A percentile compares a stretch with the other conserved stretches of the same genome.
Evolutionary conservation across 2,113 vertebrate genomes (phyloP).

Genomic region (Collichthys lucidus): DNA sequence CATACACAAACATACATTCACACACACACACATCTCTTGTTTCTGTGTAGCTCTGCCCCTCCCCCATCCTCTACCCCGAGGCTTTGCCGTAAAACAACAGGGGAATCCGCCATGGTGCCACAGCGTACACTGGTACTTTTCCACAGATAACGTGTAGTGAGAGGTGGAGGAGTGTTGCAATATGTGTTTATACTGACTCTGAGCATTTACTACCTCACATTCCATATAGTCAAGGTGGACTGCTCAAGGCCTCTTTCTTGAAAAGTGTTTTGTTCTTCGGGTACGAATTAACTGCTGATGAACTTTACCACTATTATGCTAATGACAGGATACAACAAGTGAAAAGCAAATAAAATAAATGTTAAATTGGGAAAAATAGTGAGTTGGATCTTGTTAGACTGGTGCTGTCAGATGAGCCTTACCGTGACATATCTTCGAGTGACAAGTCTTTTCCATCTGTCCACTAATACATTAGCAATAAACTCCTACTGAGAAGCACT

Average conservation of each 20-base stretch:
- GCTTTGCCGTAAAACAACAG: conserved; percentile 78
- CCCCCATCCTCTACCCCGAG: conserved; percentile 29
- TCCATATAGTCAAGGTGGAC: conserved; percentile 26
- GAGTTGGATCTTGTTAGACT: neutral
- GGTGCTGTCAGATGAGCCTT: neutral
- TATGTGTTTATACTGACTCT: conserved; percentile 55
- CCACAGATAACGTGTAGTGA: conserved; percentile 63
- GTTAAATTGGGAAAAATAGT: neutral
- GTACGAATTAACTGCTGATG: neutral
- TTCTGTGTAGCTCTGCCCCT: conserved; percentile 34
- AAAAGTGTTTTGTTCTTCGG: neutral
- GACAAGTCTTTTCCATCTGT: no score
- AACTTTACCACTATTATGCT: conserved; percentile 20
- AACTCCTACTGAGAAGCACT: neutral
- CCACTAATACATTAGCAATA: neutral
- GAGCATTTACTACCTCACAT: conserved; percentile 50
- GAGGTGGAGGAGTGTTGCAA: conserved; percentile 46
- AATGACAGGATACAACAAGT: neutral
- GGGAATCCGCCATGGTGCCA: conserved; percentile 63
- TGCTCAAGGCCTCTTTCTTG: no score
- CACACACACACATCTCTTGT: conserved; percentile 20
- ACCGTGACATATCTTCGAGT: neutral
- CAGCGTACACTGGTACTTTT: conserved; percentile 69
- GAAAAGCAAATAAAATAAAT: neutral
- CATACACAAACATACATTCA: neutral